These are phyloP conservation scores for Tipula helvola DNA, from an alignment of 2,888 invertebrate species.

Conservation along the genomic window DNA sequence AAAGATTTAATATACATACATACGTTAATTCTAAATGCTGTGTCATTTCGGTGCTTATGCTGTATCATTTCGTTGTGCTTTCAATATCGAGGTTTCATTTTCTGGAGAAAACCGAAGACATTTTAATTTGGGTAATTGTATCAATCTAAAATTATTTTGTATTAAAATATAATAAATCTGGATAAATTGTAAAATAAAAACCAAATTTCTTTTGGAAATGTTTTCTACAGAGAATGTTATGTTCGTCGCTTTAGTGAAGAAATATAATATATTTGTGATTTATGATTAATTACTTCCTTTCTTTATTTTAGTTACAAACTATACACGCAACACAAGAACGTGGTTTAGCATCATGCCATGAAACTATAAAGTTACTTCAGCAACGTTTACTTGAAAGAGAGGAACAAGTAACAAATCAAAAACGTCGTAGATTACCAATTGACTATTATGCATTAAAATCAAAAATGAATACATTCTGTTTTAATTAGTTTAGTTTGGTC, in stretches of 20 bases:
- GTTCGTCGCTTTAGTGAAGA: neutral
- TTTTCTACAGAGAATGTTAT: neutral
- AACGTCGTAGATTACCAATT: slow-evolving; percentile 34
- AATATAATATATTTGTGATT: neutral
- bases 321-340: slow-evolving; percentile 60
- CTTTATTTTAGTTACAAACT: slow-evolving; percentile 52
- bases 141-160: neutral
- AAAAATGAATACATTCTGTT: slow-evolving; percentile 26
- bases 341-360: slow-evolving; percentile 42
- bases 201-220: neutral
- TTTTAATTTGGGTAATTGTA: neutral
- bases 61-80: neutral
- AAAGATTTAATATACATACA: neutral
- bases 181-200: neutral
- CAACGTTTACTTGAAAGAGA: slow-evolving; percentile 33
- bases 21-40: neutral
- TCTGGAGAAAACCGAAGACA: neutral
- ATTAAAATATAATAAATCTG: neutral
- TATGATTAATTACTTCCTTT: slow-evolving; percentile 5
- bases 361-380: slow-evolving; percentile 33
- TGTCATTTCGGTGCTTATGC: neutral
- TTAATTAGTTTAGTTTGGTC: neutral
- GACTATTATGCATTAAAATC: slow-evolving; percentile 36
- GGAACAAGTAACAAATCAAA: slow-evolving; percentile 31
- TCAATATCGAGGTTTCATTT: neutral